Percentiles rank a stretch among this genome's conserved stretches.
These are phyloP conservation scores for Drosophila aff. DNA, from an alignment of 1,140 invertebrate species.

Conservation along the genomic window DNA sequence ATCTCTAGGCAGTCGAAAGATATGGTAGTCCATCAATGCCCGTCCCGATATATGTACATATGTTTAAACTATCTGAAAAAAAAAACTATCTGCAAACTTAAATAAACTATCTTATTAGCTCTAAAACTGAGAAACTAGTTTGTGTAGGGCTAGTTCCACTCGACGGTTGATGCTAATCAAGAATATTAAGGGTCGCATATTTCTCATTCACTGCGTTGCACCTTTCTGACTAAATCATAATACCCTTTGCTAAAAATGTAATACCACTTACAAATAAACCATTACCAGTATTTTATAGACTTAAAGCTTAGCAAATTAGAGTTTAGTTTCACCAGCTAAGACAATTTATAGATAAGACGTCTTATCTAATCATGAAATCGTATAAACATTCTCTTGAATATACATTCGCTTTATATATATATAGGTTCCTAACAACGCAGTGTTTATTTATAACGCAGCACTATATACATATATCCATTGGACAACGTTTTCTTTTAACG, in stretches of 20 bases:
- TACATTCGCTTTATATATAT: conserved; percentile 16
- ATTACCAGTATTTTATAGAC: not conserved
- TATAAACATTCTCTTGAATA: not conserved
- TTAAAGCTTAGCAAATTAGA: not conserved
- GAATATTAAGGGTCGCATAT: not conserved
- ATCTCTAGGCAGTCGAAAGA: too few relatives aligned
- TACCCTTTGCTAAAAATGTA: not conserved
- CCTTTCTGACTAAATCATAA: not conserved
- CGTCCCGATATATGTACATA: too few relatives aligned
- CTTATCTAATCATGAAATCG: conserved; percentile 35
- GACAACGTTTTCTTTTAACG: conserved; percentile 11
- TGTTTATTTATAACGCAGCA: conserved; percentile 52
- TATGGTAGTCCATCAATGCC: too few relatives aligned
- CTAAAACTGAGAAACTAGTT: not conserved
- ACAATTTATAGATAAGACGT: conserved; percentile 7
- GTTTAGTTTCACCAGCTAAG: not conserved
- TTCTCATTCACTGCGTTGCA: not conserved
- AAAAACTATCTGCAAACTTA: too few relatives aligned
- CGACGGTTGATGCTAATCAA: not conserved
- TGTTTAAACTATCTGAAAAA: too few relatives aligned
- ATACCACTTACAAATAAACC: not conserved
- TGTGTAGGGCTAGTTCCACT: not conserved
- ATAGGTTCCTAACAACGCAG: conserved; percentile 15
- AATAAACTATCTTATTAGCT: too few relatives aligned
- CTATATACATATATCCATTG: conserved; percentile 6